These are phyloP conservation scores for Brevimyrus niger DNA, from an alignment of 2,113 vertebrate species.

Conservation along the genomic window DNA sequence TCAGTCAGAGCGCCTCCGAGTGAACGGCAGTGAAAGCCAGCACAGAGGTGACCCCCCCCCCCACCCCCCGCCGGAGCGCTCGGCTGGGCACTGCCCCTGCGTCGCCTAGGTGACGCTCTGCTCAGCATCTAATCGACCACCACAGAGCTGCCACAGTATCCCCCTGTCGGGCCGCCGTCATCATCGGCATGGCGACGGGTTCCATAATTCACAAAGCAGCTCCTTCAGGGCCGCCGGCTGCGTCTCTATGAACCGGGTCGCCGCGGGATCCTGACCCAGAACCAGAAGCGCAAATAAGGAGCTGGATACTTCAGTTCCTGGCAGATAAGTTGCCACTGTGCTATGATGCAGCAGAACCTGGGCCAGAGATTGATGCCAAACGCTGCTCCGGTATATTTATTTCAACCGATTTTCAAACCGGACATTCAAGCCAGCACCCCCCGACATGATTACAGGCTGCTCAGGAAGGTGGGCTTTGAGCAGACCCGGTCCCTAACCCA, in stretches of 20 bases:
- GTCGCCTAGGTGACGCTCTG: not conserved
- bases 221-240: not conserved
- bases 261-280: not conserved
- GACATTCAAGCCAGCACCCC: too few species aligned
- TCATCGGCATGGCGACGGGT: not conserved
- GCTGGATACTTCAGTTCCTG: not conserved
- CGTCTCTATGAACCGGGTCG: not conserved
- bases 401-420: not conserved
- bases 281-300: not conserved
- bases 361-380: not conserved
- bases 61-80: not conserved
- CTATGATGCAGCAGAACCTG: not conserved
- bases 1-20: not conserved
- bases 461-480: not conserved
- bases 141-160: not conserved
- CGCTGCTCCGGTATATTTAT: not conserved
- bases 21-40: not conserved
- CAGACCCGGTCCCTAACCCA: not conserved
- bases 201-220: not conserved
- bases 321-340: not conserved
- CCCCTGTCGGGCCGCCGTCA: not conserved
- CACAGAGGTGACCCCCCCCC: not conserved
- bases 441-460: too few species aligned
- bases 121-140: not conserved
- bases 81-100: not conserved